Evolutionary conservation across 2,113 vertebrate species (phyloP).

Genomic region (Alces alces): DNA sequence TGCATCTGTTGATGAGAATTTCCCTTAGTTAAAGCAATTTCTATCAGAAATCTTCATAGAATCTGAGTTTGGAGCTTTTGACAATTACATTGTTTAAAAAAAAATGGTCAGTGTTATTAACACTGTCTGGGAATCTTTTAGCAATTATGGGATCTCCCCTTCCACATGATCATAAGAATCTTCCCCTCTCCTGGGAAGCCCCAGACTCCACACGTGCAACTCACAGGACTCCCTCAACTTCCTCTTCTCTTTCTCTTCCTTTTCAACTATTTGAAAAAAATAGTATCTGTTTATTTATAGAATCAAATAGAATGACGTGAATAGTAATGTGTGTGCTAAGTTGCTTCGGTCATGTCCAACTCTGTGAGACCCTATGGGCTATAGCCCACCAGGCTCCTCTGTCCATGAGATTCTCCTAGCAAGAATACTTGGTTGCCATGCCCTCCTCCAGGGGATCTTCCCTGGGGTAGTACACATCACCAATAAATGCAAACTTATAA

Average conservation of each 20-base stretch:
- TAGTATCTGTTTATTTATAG: conserved; percentile 3
- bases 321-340: neutral
- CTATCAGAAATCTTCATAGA: neutral
- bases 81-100: neutral
- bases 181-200: conserved; percentile 61
- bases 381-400: neutral
- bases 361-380: neutral
- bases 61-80: neutral
- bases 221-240: conserved; percentile 57
- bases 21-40: neutral
- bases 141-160: conserved; percentile 57
- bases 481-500: neutral
- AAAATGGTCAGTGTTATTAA: conserved; percentile 14
- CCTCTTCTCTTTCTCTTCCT: conserved; percentile 41
- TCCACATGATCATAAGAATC: conserved; percentile 1
- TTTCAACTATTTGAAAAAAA: neutral
- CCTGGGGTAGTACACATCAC: neutral
- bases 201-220: conserved; percentile 20
- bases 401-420: neutral
- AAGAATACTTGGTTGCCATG: neutral
- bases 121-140: conserved; percentile 28
- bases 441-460: neutral
- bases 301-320: neutral
- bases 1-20: neutral
- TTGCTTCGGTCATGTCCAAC: neutral